phyloP scores from a whole-genome alignment of 2,113 vertebrate species.

The Anoura caudifer region DNA sequence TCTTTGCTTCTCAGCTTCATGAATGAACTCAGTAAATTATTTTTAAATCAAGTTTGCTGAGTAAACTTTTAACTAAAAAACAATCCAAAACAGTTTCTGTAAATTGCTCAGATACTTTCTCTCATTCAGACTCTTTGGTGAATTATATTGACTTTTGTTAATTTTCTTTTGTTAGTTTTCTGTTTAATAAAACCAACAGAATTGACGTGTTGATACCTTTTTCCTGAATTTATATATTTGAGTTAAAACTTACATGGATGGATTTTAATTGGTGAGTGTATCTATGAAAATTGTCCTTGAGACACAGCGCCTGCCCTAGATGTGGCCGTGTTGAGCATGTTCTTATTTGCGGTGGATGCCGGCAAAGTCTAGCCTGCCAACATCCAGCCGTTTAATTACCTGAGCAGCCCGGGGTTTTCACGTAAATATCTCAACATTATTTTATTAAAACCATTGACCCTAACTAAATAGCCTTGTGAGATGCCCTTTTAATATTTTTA shows the following conservation, averaged over 20 bases:
- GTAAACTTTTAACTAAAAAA: background rate
- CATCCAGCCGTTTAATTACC: background rate
- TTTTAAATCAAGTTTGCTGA: background rate
- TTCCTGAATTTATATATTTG: conserved; percentile 24
- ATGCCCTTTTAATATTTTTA: conserved; percentile 32
- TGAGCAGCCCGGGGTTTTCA: background rate
- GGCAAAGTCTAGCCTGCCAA: background rate
- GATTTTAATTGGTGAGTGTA: background rate
- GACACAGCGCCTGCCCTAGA: background rate
- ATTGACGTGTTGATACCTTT: conserved; percentile 30
- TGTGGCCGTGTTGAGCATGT: too few species aligned
- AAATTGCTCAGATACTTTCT: background rate
- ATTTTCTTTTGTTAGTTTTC: background rate
- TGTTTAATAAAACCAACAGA: conserved; percentile 5
- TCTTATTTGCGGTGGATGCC: background rate
- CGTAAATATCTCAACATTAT: background rate
- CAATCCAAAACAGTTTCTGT: background rate
- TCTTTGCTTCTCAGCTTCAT: background rate
- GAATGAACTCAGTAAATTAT: background rate
- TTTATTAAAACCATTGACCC: conserved; percentile 21
- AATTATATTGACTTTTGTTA: background rate
- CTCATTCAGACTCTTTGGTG: background rate
- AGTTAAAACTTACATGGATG: background rate
- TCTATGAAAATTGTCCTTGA: background rate
- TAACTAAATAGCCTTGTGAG: background rate